phyloP scores from a whole-genome alignment of 1,140 invertebrate species.

The Drosophila kikkawai region DNA sequence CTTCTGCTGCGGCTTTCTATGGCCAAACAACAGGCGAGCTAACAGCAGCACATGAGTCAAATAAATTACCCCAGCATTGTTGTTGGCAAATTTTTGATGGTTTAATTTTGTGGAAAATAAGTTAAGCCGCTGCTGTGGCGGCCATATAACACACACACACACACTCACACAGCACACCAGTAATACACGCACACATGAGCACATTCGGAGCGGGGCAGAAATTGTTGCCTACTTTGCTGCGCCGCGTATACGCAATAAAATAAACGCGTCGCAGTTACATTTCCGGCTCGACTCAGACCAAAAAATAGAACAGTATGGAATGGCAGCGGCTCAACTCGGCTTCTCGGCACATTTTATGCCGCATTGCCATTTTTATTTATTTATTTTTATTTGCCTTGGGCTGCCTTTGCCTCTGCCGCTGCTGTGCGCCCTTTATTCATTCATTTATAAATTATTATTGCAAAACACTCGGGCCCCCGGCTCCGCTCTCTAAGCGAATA shows the following conservation, averaged over 20 bases:
- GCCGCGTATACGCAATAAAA: conserved; percentile 80
- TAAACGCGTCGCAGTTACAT: conserved; percentile 79
- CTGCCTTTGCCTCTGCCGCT: conserved; percentile 23
- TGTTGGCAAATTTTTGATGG: conserved; percentile 83
- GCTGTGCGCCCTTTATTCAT: conserved; percentile 75
- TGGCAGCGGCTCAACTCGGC: conserved; percentile 35
- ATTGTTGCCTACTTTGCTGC: conserved; percentile 72
- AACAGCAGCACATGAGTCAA: conserved; percentile 74
- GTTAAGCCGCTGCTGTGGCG: conserved; percentile 79
- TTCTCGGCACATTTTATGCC: conserved; percentile 76
- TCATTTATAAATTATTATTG: conserved; percentile 84
- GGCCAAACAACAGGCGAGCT: conserved; percentile 51
- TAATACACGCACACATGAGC: conserved; percentile 51
- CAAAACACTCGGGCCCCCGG: conserved; percentile 46
- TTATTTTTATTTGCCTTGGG: conserved; percentile 72
- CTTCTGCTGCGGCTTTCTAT: conserved; percentile 53
- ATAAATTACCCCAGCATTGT: conserved; percentile 82
- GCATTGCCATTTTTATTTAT: conserved; percentile 78
- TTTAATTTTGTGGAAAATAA: conserved; percentile 84
- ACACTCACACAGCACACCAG: conserved; percentile 26
- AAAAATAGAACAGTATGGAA: conserved; percentile 12
- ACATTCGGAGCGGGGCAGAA: conserved; percentile 35
- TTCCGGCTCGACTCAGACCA: conserved; percentile 44
- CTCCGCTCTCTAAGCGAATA: conserved; percentile 38
- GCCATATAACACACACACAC: conserved; percentile 65